Base-by-base conservation (phyloP, 2,797 vertebrate genomes). In the Podargus strigoides region DNA sequence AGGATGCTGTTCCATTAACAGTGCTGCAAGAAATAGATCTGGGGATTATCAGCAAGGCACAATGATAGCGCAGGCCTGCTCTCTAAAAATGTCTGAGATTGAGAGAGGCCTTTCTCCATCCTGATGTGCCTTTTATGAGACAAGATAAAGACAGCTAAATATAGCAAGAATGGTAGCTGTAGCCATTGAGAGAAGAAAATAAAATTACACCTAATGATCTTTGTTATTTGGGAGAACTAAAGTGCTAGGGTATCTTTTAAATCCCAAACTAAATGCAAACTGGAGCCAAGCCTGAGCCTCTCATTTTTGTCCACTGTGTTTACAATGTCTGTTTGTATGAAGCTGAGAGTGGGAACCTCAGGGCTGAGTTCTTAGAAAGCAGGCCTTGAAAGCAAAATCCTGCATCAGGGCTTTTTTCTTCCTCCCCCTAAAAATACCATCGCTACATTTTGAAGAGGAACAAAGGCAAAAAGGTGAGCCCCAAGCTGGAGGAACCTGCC, bases 1-100 rank as follows among this genome's bases (percentile, higher is more conserved):
- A 94, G 46, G 79, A 89, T 89, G 73, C 85, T 94, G 44, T 87
- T 95, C 72, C 87, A 92, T 75, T 92, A 89, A 46, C 46, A 67
- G 14, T 47, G 62, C 75, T 77, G 53, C 50, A 90, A 73, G 58
- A 68, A 85, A 80, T 10, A 87, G 39, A 84, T 68, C 85, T 72
- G 28, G 72, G 34, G 20, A 84, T 93, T 93, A 80, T 58, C 41
- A 89, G n/a, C 28, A 77, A 89, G 39, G 42, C 73, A 78, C 2
- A 3, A 17, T 68, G n/a, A 41, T 62, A 72, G 17, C 3, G 0
- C 32, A 55, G 19, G 75, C 50, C 44, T 94, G 75, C 28, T 87
- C 28, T 87, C 58, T 86, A 66, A 92, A 93, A 87, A 87, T 28
- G 37, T 77, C 53, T 89, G 81, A 58, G 59, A 49, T 7, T 30